Base-by-base conservation (phyloP, 92 coral and sea anemone species). In the Isaurus tuberculatus region DNA sequence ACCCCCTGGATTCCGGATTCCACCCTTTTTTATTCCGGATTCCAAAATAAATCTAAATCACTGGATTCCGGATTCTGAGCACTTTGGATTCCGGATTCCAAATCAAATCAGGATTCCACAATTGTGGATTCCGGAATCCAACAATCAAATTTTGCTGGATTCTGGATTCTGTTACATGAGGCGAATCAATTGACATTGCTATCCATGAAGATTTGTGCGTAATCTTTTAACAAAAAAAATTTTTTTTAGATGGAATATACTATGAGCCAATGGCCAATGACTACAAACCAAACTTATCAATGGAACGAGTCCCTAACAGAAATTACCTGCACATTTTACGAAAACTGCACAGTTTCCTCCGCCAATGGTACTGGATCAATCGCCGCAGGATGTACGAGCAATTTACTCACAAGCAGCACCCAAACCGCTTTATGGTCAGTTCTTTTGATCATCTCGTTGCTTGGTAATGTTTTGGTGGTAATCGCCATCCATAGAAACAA, bases 401-500 rank as follows among this genome's bases (percentile, higher is more conserved):
- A 72, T 72, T 23, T 27, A 0, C 61, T 72, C 26, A 26, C 78
- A 2, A 13, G 8, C 3, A 15, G 33, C 8, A 43, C 44, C 37
- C 11, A 42, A 72, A 72, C 78, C 15, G 16, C 57, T 46, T 2
- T 72, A 23, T 72, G 60, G 60, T 72, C 78, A 5, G 16, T 72
- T 72, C 33, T 72, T 5, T 1, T 72, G 36, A 9, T 22, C 14
- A 60, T 44, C 15, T 72, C 78, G 1, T 28, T 72, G 32, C 30
- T 72, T 15, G 78, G 78, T 14, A 72, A 72, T 44, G 60, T 72
- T 43, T 26, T 72, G 36, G 78, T 72, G 34, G 32, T 72, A 16
- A 26, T 72, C n/a, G 78, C 43, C 3, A n/a, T 44, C 25, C 28
- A 72, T 22, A 25, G 22, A 25, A 72, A 23, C 37, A 26, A 29